Base-by-base conservation (phyloP, 2,113 vertebrate species). In the Rutilus rutilus region DNA sequence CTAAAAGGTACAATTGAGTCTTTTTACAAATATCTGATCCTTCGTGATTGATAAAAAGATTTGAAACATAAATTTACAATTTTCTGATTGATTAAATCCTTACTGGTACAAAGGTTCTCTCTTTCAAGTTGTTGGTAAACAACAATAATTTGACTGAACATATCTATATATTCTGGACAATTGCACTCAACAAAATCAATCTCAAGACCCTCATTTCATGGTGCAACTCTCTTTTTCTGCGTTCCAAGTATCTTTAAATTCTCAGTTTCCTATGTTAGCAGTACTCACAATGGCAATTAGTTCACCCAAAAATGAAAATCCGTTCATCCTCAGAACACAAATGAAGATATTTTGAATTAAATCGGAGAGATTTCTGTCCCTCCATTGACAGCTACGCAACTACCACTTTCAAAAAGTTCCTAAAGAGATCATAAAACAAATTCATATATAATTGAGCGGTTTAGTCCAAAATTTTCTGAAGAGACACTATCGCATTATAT, bases 231-330 rank as follows among this genome's bases (percentile, higher is more conserved):
- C 15, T 23, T 45, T 50, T 11, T 75, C 45, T 30, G 36, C 12
- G 12, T 74, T 60, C 23, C 9, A 45, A n/a, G 39, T n/a, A 45
- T 42, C 10, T n/a, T n/a, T 47, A 25, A 47, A 25, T 27, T 75
- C 14, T 59, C 57, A 47, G 15, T 82, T 82, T 52, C 25, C 62
- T 3, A 65, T 69, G 25, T 82, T 82, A 12, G 78, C 78, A 65
- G 39, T 81, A 64, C 25, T 81, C 25, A 33, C 50, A 78, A 78
- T 33, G 27, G 9, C 9, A 69, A 52, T 42, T 42, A 42, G 42
- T 42, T 42, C 8, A 42, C 42, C 2, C 42, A 42, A 42, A 42
- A 42, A 42, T 42, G 42, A 42, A 42, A 10, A 42, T 42, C 1
- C 9, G 2, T 10, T 10, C 42, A 42, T 42, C 8, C 9, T 2